Evolutionary conservation across 2,888 invertebrate genomes (phyloP).

Genomic region (Mycalesis mineus): DNA sequence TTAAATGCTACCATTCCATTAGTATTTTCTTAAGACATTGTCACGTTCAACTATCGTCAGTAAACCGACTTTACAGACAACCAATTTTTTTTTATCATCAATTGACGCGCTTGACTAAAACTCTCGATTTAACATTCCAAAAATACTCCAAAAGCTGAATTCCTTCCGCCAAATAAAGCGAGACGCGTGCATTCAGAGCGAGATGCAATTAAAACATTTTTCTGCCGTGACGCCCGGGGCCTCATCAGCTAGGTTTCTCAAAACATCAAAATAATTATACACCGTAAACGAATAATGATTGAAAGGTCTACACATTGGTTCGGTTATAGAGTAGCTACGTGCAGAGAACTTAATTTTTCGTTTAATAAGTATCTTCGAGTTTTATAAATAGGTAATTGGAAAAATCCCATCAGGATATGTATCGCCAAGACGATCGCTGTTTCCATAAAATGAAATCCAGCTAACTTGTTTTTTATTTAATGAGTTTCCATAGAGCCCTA

Average conservation of each 20-base stretch:
- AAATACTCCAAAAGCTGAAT: conserved; percentile 7
- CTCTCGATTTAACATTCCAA: conserved; percentile 1
- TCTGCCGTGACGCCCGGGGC: conserved; percentile 48
- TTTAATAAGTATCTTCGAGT: no score
- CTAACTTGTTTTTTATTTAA: no score
- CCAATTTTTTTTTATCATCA: no score
- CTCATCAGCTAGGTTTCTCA: conserved; percentile 51
- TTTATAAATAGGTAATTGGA: no score
- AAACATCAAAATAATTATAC: conserved; percentile 74
- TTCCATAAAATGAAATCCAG: no score
- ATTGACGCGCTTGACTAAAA: background rate
- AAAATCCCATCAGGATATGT: no score
- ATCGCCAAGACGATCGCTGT: no score
- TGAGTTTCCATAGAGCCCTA: no score
- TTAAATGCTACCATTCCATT: no score
- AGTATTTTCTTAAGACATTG: no score
- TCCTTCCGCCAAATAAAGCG: conserved; percentile 14
- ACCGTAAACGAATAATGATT: conserved; percentile 67
- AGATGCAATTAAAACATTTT: conserved; percentile 65
- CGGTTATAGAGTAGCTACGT: conserved; percentile 38
- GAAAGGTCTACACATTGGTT: conserved; percentile 62
- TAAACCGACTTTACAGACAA: no score
- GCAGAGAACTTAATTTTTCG: conserved; percentile 10
- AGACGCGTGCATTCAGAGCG: conserved; percentile 47
- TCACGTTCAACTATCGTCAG: no score